These are phyloP conservation scores for Anhinga rufa DNA, from an alignment of 2,113 vertebrate species.

Conservation along the genomic window DNA sequence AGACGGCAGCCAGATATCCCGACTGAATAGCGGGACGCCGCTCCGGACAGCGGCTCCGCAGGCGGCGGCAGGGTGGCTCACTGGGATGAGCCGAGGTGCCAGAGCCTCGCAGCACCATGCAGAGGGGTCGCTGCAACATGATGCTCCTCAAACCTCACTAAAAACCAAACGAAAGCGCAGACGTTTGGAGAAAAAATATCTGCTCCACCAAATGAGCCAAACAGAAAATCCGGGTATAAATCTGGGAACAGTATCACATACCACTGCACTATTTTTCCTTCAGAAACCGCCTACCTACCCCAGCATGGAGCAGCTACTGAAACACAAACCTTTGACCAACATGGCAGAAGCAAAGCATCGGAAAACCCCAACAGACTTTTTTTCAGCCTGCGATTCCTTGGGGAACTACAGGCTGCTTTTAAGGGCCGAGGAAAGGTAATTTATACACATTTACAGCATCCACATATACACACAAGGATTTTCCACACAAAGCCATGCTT, in stretches of 20 bases:
- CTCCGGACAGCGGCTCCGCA: fast-evolving
- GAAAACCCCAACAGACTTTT: neutral
- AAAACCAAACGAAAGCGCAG: neutral
- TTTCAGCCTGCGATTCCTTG: neutral
- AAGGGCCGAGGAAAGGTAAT: neutral
- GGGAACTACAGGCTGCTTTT: neutral
- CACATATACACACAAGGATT: neutral
- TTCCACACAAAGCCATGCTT: neutral
- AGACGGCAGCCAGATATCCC: neutral
- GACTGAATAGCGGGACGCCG: fast-evolving
- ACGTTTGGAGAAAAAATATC: neutral
- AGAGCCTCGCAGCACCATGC: neutral
- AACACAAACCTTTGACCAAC: neutral
- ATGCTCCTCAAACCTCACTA: neutral
- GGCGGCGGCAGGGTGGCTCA: fast-evolving
- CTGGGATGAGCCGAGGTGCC: neutral
- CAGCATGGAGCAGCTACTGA: neutral
- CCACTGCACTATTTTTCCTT: neutral
- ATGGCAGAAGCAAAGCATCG: neutral
- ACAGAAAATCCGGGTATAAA: neutral
- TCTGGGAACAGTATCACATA: neutral
- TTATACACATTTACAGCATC: neutral
- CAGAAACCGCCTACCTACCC: neutral
- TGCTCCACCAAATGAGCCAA: neutral
- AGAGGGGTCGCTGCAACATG: fast-evolving